phyloP scores from a whole-genome alignment of 2,797 vertebrate species.

The Lepilemur ruficaudatus region DNA sequence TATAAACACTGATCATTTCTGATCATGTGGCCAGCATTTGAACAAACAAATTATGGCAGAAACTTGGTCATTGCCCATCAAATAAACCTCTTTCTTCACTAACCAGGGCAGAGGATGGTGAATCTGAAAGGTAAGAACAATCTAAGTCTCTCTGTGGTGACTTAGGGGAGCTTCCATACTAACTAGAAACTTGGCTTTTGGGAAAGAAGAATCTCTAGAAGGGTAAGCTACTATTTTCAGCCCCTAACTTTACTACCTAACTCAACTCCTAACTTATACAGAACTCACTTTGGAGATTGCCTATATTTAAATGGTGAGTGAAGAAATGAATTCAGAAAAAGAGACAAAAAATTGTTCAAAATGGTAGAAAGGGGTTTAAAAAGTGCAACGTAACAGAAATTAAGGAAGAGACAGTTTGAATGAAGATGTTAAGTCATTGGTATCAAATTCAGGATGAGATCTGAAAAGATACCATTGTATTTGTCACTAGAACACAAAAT shows the following conservation, averaged over 20 bases:
- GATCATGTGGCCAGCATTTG: not conserved
- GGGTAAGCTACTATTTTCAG: not conserved
- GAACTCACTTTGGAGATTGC: not conserved
- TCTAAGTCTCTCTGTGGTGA: not conserved
- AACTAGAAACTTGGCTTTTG: not conserved
- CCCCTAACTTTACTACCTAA: not conserved
- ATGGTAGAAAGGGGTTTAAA: not conserved
- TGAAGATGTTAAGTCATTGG: not conserved
- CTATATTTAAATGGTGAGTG: not conserved
- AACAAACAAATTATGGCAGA: not conserved
- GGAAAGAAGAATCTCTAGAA: not conserved
- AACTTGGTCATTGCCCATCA: not conserved
- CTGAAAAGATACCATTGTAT: not conserved
- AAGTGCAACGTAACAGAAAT: not conserved
- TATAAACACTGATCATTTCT: not conserved
- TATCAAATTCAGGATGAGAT: not conserved
- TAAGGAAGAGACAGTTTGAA: not conserved
- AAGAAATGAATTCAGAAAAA: constrained; percentile 4
- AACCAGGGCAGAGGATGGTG: not conserved
- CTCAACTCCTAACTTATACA: not conserved
- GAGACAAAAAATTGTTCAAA: not conserved
- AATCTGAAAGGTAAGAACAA: not conserved
- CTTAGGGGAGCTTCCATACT: not conserved
- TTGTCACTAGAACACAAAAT: not conserved
- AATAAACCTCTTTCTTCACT: not conserved